Conservation (phyloP, 2,113 vertebrate genomes). For the Coracopsis vasa region DNA sequence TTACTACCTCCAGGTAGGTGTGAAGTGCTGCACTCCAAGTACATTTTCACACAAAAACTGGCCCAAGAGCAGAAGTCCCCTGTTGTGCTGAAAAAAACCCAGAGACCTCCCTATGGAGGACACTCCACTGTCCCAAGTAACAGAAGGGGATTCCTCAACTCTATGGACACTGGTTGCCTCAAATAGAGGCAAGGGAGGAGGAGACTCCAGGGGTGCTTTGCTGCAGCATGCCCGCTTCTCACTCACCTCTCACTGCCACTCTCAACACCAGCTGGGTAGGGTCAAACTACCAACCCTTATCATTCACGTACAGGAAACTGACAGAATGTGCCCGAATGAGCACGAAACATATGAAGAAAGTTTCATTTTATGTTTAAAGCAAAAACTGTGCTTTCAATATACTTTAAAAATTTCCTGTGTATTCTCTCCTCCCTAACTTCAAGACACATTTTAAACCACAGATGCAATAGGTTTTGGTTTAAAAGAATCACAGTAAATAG, state of each 20-base stretch:
- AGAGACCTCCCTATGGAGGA: neutral
- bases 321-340: neutral
- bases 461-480: neutral
- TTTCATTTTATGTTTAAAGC: neutral
- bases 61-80: neutral
- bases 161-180: neutral
- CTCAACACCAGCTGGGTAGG: accelerated
- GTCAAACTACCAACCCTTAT: neutral
- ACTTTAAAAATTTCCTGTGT: neutral
- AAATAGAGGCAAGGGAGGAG: neutral
- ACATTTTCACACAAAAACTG: neutral
- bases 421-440: neutral
- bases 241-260: neutral
- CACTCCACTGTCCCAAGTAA: neutral
- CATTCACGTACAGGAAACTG: neutral
- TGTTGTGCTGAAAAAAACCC: neutral
- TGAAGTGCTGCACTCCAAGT: neutral
- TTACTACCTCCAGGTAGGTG: neutral
- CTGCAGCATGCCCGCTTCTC: accelerated
- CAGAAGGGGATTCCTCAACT: neutral
- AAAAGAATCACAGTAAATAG: neutral
- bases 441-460: neutral
- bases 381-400: neutral
- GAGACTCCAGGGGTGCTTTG: neutral
- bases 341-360: neutral